Evolutionary conservation across 1,140 invertebrate genomes (phyloP).

Genomic region (Drosophila melanica): DNA sequence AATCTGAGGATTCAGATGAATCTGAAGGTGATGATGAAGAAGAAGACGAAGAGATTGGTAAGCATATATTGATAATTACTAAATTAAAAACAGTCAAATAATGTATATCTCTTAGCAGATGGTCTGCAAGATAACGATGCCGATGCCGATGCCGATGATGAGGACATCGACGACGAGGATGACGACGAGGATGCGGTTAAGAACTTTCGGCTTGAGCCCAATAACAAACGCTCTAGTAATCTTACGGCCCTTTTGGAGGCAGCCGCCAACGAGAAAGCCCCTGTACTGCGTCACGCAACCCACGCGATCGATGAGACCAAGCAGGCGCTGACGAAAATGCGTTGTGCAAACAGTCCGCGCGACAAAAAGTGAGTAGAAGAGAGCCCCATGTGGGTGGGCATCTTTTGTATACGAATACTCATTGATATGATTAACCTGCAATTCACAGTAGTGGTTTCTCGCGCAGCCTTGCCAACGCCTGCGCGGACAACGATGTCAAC

Average conservation of each 20-base stretch:
- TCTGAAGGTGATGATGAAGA: slow-evolving; percentile 80
- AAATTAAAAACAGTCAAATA: not conserved
- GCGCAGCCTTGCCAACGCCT: slow-evolving; percentile 86
- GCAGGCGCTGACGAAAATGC: slow-evolving; percentile 96
- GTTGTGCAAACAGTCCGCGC: slow-evolving; percentile 89
- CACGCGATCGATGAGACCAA: slow-evolving; percentile 96
- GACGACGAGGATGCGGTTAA: slow-evolving; percentile 76
- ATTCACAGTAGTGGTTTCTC: slow-evolving; percentile 77
- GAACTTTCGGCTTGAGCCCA: slow-evolving; percentile 69
- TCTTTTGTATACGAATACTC: not conserved
- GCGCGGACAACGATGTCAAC: slow-evolving; percentile 95
- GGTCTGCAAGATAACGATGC: slow-evolving; percentile 79
- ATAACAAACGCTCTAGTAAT: slow-evolving; percentile 74
- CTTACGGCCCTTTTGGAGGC: slow-evolving; percentile 76
- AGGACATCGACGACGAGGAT: slow-evolving; percentile 83
- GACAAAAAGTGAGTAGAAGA: slow-evolving; percentile 79
- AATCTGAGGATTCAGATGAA: slow-evolving; percentile 79
- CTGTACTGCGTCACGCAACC: slow-evolving; percentile 80
- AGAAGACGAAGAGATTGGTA: slow-evolving; percentile 78
- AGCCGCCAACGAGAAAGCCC: slow-evolving; percentile 88
- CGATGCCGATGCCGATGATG: slow-evolving; percentile 79
- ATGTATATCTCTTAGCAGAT: slow-evolving; percentile 31
- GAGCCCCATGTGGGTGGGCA: not conserved
- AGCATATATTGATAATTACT: not conserved
- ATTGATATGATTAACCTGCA: slow-evolving; percentile 18